Percentiles rank a stretch among this genome's conserved stretches.
Conservation (phyloP, 2,113 vertebrate species). For the Xyliphius kryptos region DNA sequence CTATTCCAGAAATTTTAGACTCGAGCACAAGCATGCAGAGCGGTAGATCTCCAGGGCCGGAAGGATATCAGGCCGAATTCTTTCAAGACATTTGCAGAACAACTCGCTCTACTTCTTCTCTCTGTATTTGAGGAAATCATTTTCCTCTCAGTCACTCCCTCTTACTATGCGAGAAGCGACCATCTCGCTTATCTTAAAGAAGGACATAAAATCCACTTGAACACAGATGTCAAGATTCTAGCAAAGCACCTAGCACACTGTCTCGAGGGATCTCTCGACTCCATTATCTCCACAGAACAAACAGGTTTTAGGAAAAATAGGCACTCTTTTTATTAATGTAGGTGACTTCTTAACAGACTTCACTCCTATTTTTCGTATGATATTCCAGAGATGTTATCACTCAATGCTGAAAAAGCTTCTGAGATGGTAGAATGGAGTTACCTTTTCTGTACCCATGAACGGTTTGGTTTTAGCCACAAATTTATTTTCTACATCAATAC, state of each 20-base stretch:
- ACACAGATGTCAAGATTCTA: not conserved
- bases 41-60: not conserved
- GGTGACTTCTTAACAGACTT: not conserved
- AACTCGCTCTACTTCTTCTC: no score
- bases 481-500: no score
- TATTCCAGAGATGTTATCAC: not conserved
- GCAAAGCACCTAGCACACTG: not conserved
- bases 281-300: not conserved
- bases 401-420: no score
- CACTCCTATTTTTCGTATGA: not conserved
- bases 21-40: not conserved
- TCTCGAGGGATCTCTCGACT: not conserved
- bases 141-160: no score
- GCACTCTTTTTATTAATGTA: not conserved
- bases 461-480: not conserved
- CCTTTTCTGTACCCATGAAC: not conserved
- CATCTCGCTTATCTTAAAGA: no score
- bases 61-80: not conserved
- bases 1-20: not conserved
- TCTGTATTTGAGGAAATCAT: no score
- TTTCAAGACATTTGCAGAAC: not conserved
- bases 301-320: slow-evolving; percentile 9
- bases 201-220: not conserved
- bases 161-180: no score
- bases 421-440: no score